A percentile compares a stretch with the other conserved stretches of the same genome.
These are phyloP conservation scores for Orchestes rusci DNA, from an alignment of 2,888 invertebrate species.

Conservation along the genomic window DNA sequence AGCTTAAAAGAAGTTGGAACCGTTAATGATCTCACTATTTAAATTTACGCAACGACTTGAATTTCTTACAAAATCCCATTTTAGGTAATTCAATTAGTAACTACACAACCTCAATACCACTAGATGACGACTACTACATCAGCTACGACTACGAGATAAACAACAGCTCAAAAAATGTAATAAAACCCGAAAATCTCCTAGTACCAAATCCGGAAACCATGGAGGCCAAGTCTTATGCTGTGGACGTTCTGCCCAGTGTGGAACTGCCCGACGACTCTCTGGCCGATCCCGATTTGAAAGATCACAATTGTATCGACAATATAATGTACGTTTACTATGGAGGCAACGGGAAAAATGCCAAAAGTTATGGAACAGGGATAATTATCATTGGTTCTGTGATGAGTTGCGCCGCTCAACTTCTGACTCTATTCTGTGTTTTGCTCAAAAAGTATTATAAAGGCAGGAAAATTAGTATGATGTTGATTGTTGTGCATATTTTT, in stretches of 20 bases:
- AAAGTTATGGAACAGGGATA: constrained; percentile 48
- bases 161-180: constrained; percentile 41
- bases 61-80: constrained; percentile 1
- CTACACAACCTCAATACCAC: constrained; percentile 8
- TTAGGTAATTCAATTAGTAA: constrained; percentile 9
- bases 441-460: constrained; percentile 38
- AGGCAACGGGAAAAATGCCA: constrained; percentile 47
- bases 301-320: constrained; percentile 65
- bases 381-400: constrained; percentile 45
- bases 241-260: constrained; percentile 45
- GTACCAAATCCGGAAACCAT: constrained; percentile 39
- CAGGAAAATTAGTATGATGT: constrained; percentile 43
- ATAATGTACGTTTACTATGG: constrained; percentile 66
- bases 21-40: too few relatives aligned
- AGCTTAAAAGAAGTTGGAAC: too few relatives aligned
- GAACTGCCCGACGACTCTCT: constrained; percentile 56
- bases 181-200: constrained; percentile 38
- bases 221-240: constrained; percentile 38
- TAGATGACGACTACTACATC: constrained; percentile 40
- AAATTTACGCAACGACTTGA: too few relatives aligned
- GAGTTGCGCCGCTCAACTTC: constrained; percentile 46
- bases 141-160: constrained; percentile 43
- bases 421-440: constrained; percentile 45
- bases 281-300: constrained; percentile 58
- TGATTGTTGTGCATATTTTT: constrained; percentile 56